These are phyloP conservation scores for Mesorhabditis sp. DNA, from an alignment of 2,888 invertebrate species.

Conservation along the genomic window DNA sequence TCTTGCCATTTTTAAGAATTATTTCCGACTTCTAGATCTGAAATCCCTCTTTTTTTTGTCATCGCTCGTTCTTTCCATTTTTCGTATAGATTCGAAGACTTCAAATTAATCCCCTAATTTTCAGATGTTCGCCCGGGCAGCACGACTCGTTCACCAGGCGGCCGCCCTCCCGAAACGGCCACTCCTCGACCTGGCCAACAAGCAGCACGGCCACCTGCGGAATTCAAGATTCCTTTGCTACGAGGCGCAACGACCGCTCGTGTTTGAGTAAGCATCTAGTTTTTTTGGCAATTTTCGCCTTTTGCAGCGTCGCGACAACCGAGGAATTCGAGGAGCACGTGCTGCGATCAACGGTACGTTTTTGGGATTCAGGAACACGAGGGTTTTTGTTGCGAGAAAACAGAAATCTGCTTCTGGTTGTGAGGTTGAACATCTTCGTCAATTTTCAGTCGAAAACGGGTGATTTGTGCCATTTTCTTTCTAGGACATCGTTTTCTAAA, in stretches of 20 bases:
- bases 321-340: conserved; percentile 1
- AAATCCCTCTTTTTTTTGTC: too few relatives aligned
- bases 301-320: neutral
- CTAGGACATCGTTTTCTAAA: too few relatives aligned
- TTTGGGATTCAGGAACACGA: neutral
- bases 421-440: neutral
- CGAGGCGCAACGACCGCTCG: neutral
- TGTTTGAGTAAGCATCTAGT: neutral
- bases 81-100: too few relatives aligned
- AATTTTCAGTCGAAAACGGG: neutral
- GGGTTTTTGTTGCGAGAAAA: neutral
- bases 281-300: neutral
- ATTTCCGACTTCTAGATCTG: too few relatives aligned
- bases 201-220: neutral
- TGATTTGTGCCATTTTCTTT: too few relatives aligned
- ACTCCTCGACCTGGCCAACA: neutral
- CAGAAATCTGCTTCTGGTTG: neutral
- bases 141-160: neutral
- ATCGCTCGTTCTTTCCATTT: too few relatives aligned
- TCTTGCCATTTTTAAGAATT: too few relatives aligned
- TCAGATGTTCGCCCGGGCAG: neutral
- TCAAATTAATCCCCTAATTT: neutral
- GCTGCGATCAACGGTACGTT: neutral
- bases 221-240: neutral
- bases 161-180: neutral